Conservation (phyloP, 2,113 vertebrate genomes). For the Coturnix japonica region DNA sequence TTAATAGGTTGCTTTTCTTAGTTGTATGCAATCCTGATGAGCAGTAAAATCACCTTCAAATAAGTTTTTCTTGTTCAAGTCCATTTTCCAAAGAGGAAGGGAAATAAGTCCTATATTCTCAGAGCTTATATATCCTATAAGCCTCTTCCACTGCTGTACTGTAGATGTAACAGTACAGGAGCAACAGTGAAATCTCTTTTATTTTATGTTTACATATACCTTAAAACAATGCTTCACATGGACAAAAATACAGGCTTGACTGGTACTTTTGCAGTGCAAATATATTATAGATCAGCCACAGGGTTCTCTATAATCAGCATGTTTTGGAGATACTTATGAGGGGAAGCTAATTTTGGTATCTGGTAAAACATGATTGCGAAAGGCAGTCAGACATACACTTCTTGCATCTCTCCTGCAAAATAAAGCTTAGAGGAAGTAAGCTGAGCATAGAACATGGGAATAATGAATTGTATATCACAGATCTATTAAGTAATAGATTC, state of each 20-base stretch:
- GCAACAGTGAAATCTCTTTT: not conserved
- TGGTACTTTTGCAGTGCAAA: not conserved
- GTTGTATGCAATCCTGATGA: not conserved
- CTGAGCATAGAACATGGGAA: not conserved
- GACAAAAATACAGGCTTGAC: not conserved
- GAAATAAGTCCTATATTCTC: rapidly evolving
- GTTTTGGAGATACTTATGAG: not conserved
- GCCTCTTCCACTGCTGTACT: not conserved
- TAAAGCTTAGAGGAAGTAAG: not conserved
- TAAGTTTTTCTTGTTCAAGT: not conserved
- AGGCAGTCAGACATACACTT: not conserved
- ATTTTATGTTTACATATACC: rapidly evolving
- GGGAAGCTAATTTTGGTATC: not conserved
- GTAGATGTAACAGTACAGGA: too few relatives aligned
- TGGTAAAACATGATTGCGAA: not conserved
- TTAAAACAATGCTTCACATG: not conserved
- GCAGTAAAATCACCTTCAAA: not conserved
- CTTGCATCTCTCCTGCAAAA: not conserved
- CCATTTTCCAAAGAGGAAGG: rapidly evolving
- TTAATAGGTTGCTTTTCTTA: not conserved
- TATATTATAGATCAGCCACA: not conserved
- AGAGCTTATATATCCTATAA: too few relatives aligned
- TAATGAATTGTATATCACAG: not conserved
- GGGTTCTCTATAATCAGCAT: not conserved
- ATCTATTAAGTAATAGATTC: not conserved